phyloP scores from a whole-genome alignment of 2,113 vertebrate species.

The Semicossyphus pulcher region DNA sequence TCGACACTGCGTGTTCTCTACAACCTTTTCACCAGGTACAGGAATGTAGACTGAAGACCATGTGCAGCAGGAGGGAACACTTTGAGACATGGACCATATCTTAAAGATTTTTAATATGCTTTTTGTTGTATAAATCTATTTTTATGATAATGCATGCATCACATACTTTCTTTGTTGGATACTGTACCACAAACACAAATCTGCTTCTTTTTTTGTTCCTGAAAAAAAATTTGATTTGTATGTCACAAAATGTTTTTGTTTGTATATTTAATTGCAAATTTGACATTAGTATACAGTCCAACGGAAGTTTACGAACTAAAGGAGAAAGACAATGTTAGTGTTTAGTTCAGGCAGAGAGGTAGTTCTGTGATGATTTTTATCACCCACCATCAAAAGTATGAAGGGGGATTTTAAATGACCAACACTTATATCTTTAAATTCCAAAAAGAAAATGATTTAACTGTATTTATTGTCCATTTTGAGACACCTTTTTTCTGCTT shows the following conservation, averaged over 20 bases:
- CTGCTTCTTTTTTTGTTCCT: neutral
- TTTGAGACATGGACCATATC: constrained; percentile 18
- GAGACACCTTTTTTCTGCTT: constrained; percentile 7
- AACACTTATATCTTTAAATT: constrained; percentile 20
- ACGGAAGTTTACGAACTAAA: neutral
- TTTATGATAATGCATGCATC: constrained; percentile 32
- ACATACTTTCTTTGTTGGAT: constrained; percentile 6
- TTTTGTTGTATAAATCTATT: neutral
- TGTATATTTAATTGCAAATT: neutral
- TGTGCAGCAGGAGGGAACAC: neutral
- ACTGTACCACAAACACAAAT: neutral
- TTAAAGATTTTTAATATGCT: constrained; percentile 12
- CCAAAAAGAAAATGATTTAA: constrained; percentile 21
- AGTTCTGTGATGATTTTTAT: neutral
- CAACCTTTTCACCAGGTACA: constrained; percentile 98
- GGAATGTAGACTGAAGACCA: constrained; percentile 87
- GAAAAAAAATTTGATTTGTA: neutral
- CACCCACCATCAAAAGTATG: neutral
- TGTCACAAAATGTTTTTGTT: constrained; percentile 4
- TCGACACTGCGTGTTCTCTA: constrained; percentile 96
- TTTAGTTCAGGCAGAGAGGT: neutral
- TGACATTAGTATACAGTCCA: neutral
- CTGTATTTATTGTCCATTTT: constrained; percentile 74
- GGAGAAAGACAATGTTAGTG: neutral
- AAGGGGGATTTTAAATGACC: constrained; percentile 8